A percentile compares a stretch with the other conserved stretches of the same genome.
Conservation (phyloP, 2,113 vertebrate species). For the Oxygymnocypris stewartii region DNA sequence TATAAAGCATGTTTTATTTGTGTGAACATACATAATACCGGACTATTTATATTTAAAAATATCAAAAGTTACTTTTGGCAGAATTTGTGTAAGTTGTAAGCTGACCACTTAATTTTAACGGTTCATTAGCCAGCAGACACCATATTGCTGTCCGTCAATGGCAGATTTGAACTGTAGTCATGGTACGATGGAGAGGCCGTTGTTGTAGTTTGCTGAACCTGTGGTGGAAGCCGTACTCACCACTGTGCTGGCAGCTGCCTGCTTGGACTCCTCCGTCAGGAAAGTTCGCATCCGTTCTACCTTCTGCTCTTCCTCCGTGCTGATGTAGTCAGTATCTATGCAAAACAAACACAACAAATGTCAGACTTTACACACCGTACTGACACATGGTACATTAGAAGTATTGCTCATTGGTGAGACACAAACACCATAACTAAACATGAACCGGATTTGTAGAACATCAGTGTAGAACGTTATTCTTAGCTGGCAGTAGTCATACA, state of each 20-base stretch:
- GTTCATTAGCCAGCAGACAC: neutral
- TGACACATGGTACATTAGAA: neutral
- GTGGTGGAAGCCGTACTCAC: constrained; percentile 74
- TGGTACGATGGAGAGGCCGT: neutral
- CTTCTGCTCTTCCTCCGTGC: constrained; percentile 83
- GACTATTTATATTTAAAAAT: neutral
- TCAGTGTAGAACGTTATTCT: neutral
- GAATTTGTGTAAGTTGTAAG: neutral
- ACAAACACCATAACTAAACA: neutral
- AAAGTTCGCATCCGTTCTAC: constrained; percentile 89
- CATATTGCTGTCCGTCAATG: neutral
- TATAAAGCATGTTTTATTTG: neutral
- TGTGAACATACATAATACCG: neutral
- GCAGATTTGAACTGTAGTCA: neutral
- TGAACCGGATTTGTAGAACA: neutral
- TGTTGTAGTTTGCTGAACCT: neutral
- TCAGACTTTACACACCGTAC: neutral
- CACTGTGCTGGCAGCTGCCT: constrained; percentile 88
- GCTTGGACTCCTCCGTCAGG: constrained; percentile 88
- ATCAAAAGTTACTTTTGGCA: neutral
- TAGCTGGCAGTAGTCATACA: neutral
- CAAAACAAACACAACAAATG: constrained; percentile 40
- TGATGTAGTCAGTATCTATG: constrained; percentile 92
- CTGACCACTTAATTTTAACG: neutral
- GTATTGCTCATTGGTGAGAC: neutral